Conservation (phyloP, 2,113 vertebrate genomes). For the Recurvirostra avosetta region DNA sequence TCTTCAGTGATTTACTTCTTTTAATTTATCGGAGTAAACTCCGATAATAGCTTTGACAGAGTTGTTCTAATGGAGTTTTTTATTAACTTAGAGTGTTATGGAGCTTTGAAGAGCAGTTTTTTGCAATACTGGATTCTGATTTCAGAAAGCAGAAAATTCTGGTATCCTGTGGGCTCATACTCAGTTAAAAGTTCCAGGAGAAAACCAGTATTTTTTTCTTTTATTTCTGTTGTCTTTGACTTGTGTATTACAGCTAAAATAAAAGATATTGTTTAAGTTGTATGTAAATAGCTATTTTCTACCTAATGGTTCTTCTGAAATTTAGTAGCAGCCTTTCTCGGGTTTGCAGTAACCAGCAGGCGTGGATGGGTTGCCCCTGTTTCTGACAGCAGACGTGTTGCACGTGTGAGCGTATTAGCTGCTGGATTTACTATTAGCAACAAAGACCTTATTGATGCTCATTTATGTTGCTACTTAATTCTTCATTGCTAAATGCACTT, state of each 20-base stretch:
- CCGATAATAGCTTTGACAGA: slow-evolving; percentile 33
- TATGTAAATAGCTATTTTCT: neutral
- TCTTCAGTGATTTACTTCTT: neutral
- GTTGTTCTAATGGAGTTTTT: slow-evolving; percentile 26
- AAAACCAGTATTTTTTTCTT: neutral
- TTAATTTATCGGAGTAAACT: neutral
- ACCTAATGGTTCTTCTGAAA: neutral
- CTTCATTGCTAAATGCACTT: neutral
- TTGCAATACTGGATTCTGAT: neutral
- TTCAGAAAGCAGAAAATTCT: neutral
- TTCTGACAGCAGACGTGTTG: neutral
- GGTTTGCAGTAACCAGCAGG: neutral
- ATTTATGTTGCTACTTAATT: neutral
- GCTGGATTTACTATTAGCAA: neutral
- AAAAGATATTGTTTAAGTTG: neutral
- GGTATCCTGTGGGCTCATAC: neutral
- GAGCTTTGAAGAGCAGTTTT: slow-evolving; percentile 22
- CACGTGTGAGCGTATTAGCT: neutral
- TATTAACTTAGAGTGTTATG: neutral
- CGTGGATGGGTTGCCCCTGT: neutral
- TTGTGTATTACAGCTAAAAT: neutral
- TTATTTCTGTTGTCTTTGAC: neutral
- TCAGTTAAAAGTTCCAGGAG: neutral
- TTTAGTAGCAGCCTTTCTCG: neutral
- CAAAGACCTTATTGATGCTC: neutral